phyloP scores from a whole-genome alignment of 2,797 vertebrate genomes.

The Hydrolagus colliei region DNA sequence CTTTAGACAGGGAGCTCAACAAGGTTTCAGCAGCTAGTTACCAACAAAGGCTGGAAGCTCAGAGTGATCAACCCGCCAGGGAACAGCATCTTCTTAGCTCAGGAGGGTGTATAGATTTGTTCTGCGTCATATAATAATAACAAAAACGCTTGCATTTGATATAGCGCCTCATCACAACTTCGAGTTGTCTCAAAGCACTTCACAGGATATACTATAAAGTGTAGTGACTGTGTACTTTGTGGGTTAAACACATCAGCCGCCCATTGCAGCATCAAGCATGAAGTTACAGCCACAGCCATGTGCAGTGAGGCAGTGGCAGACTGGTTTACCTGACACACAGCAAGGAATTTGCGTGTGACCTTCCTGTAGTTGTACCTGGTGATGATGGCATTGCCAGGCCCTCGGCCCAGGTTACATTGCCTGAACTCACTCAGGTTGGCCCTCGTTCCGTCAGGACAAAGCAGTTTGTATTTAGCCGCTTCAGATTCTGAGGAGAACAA shows the following conservation, averaged over 20 bases:
- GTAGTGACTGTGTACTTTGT: too few relatives aligned
- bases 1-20: too few relatives aligned
- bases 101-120: too few relatives aligned
- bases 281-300: neutral
- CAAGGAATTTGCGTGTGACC: conserved; percentile 66
- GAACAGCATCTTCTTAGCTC: too few relatives aligned
- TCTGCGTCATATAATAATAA: too few relatives aligned
- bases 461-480: conserved; percentile 57
- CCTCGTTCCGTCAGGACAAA: conserved; percentile 71
- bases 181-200: too few relatives aligned
- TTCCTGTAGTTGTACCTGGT: conserved; percentile 69
- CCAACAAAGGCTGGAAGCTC: too few relatives aligned
- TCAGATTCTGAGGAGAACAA: conserved; percentile 54
- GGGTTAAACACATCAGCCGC: neutral
- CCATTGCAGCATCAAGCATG: neutral
- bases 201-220: too few relatives aligned
- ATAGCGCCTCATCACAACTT: too few relatives aligned
- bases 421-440: conserved; percentile 62
- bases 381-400: conserved; percentile 66
- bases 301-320: neutral
- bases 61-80: too few relatives aligned
- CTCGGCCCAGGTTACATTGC: conserved; percentile 72
- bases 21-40: too few relatives aligned
- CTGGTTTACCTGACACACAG: conserved; percentile 56
- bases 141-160: too few relatives aligned